Evolutionary conservation across 2,888 invertebrate species (phyloP), one percentile per base, ranked within the genome.

Genomic region (Eugnorisma glareosa): DNA sequence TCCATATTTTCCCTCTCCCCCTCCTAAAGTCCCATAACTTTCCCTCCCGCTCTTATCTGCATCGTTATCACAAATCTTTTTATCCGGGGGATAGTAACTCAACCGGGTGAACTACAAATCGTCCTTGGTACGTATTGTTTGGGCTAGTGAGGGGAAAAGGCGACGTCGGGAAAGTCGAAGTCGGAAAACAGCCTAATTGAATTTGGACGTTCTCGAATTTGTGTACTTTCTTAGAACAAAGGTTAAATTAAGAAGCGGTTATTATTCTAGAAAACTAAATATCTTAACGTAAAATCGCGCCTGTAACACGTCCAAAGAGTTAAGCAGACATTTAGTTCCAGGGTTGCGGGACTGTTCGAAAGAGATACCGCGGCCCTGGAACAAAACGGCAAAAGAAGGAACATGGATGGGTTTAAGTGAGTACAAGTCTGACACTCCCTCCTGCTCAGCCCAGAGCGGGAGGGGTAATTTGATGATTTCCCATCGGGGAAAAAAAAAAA

Each of bases 51-150:
- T 71, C 85, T 87, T 80, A 80, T 82, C 88, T 75, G 77, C 76
- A 85, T 87, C 87, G 89, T 89, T 89, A 88, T 88, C 87, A 83
- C 88, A 88, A 88, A 88, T 88, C 87, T 88, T 89, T 88, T 88
- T 77, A 85, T 89, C 88, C 85, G 64, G 54, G 63, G 59, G 48
- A 67, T 75, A 77, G 77, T 87, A 71, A 79, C 84, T 79, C 87
- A 82, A 66, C 66, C 82, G 81, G 87, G 75, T 76, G 75, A 77
- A 87, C 85, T 87, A 87, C 87, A 88, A 87, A 87, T 87, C 89
- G 87, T 88, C 51, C n/a, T 68, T 73, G 70, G 85, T 71, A 77
- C 75, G 75, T 79, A 87, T 85, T 79, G 83, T 73, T 71, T 24
- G 63, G 71, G 28, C 15, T 84, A 84, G 86, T 73, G 86, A 64